Base-by-base conservation (phyloP, 2,797 vertebrate genomes). In the Pangasius krempfi region DNA sequence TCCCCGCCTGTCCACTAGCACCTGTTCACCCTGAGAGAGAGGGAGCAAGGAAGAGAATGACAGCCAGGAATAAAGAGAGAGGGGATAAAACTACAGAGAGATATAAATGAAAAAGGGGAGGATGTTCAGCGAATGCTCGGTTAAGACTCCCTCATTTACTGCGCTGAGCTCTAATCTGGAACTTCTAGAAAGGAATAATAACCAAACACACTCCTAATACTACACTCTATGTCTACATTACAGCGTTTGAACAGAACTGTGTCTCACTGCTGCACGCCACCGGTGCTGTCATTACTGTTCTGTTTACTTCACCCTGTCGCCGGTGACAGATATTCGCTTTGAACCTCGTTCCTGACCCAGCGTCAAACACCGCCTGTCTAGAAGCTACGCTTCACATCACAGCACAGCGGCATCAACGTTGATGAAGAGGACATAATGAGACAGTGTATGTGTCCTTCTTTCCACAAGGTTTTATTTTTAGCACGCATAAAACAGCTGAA, bases 1-100 rank as follows among this genome's bases (percentile, higher is more conserved):
- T 96, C 94, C 47, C 96, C 94, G 95, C 95, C 95, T 96, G 95
- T 96, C 95, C 95, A 94, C 94, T 95, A 95, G 95, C 96, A 96
- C 96, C 96, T 96, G 96, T 96, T 96, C 95, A 95, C 94, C 94
- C 95, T 93, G 92, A 93, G 92, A 62, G 64, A 87, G 47, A 89
- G 80, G n/a, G 70, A 84, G 60, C 37, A 25, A 68, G 44, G 78
- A 56, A 68, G 40, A 83, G 50, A 81, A 83, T 83, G 83, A 85
- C 62, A 85, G 40, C 64, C 52, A n/a, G 7, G 18, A 54, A 27
- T 54, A n/a, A n/a, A 70, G 54, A 33, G 70, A 64, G 22, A 64
- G 44, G 27, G 25, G 50, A 83, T 18, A 70, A 68, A 85, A 30
- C 40, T 47, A 78, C 5, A 70, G 9, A 47, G 20, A 44, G 50